These are phyloP conservation scores for Chymomyza amoena DNA, from an alignment of 2,888 invertebrate species.

Conservation along the genomic window DNA sequence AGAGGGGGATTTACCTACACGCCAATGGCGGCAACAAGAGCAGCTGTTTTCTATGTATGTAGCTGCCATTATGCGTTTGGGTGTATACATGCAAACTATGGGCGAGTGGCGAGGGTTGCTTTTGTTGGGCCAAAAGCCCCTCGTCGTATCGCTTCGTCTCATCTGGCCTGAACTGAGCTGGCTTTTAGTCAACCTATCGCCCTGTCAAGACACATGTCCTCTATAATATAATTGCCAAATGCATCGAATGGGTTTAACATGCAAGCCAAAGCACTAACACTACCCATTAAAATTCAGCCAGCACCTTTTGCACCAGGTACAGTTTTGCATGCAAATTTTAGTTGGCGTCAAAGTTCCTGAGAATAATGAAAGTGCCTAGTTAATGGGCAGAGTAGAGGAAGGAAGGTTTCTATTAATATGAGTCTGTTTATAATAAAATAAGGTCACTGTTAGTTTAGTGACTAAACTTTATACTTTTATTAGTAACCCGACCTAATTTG, in stretches of 20 bases:
- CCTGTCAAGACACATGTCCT: conserved; percentile 64
- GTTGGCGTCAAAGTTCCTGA: not conserved
- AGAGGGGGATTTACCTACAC: conserved; percentile 10
- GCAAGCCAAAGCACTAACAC: conserved; percentile 15
- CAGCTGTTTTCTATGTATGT: conserved; percentile 12
- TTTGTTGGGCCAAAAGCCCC: not conserved
- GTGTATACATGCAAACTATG: not conserved
- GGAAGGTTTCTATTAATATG: no score
- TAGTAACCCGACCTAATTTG: no score
- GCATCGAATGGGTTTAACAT: conserved; percentile 69
- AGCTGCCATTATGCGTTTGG: conserved; percentile 17
- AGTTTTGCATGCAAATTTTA: conserved; percentile 57
- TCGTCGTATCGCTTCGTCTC: not conserved
- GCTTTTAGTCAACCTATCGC: not conserved
- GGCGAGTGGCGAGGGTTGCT: not conserved
- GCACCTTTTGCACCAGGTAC: conserved; percentile 44
- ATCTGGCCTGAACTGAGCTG: not conserved
- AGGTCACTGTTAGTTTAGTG: no score
- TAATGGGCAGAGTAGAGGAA: no score
- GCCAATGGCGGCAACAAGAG: conserved; percentile 34
- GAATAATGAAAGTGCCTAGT: conserved; percentile 5
- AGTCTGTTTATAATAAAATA: no score
- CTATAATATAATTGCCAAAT: conserved; percentile 62
- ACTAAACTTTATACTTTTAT: no score
- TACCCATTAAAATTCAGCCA: not conserved